These are phyloP conservation scores for Lichenostomus cassidix DNA, from an alignment of 2,113 vertebrate species.

Conservation along the genomic window DNA sequence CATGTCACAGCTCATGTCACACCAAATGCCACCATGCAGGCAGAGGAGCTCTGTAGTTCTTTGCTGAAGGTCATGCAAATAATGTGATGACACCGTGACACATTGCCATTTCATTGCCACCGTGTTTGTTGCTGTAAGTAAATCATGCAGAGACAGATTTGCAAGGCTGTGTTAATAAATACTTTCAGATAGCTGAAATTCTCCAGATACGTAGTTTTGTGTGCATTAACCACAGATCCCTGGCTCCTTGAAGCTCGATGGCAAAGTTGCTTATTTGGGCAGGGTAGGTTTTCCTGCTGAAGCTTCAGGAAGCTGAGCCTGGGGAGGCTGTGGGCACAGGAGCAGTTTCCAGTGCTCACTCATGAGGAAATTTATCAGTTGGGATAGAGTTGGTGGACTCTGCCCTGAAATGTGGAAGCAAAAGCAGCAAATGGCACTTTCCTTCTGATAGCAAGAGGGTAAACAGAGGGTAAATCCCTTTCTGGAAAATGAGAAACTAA, in stretches of 20 bases:
- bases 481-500: not conserved
- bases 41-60: not conserved
- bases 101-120: accelerated
- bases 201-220: not conserved
- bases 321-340: not conserved
- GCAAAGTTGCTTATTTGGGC: not conserved
- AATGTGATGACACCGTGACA: not conserved
- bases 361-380: not conserved
- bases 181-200: not conserved
- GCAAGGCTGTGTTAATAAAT: not conserved
- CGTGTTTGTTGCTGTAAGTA: not conserved
- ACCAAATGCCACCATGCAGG: not conserved
- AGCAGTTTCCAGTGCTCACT: not conserved
- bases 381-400: not conserved
- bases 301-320: not conserved
- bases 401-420: not conserved
- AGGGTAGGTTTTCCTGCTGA: not conserved
- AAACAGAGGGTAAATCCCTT: not conserved
- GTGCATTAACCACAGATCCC: not conserved
- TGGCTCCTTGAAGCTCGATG: not conserved
- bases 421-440: not conserved
- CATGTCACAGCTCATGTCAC: not conserved
- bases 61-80: not conserved
- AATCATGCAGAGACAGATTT: not conserved
- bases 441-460: not conserved